phyloP scores from a whole-genome alignment of 2,797 vertebrate species.

The Rachycentron canadum region DNA sequence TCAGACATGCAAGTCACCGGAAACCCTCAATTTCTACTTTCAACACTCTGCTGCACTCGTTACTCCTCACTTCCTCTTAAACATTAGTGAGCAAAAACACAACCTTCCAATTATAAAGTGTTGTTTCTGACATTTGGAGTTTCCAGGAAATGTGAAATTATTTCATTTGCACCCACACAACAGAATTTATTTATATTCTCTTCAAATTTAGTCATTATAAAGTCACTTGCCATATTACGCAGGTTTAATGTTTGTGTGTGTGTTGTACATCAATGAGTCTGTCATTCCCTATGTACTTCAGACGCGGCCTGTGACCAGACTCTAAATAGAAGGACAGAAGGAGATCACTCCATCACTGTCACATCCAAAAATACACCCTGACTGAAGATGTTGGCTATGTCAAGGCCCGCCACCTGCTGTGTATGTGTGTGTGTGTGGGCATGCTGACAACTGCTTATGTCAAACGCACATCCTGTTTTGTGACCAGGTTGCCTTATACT shows the following conservation, averaged over 20 bases:
- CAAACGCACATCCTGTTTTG: slow-evolving; percentile 22
- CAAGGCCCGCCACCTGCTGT: slow-evolving; percentile 72
- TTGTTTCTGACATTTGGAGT: slow-evolving; percentile 2
- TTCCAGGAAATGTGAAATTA: slow-evolving; percentile 18
- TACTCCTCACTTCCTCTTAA: slow-evolving; percentile 69
- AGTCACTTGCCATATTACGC: background rate
- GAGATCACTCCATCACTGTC: slow-evolving; percentile 67
- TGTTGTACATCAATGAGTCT: background rate
- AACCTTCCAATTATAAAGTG: background rate
- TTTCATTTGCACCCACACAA: background rate
- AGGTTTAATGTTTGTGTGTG: background rate
- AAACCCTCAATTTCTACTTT: slow-evolving; percentile 73
- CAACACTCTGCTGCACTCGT: slow-evolving; percentile 25
- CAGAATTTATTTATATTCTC: background rate
- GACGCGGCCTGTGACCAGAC: slow-evolving; percentile 14
- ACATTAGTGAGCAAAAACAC: slow-evolving; percentile 1
- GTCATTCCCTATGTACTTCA: slow-evolving; percentile 1
- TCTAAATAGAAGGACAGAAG: slow-evolving; percentile 56
- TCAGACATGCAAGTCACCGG: slow-evolving; percentile 44
- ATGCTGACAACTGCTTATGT: slow-evolving; percentile 5
- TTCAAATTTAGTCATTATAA: background rate
- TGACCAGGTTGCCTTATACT: background rate
- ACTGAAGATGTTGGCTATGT: slow-evolving; percentile 75
- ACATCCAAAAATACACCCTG: slow-evolving; percentile 83
- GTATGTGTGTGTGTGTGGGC: slow-evolving; percentile 37